These are phyloP conservation scores for Alexandromys fortis DNA, from an alignment of 2,113 vertebrate species.

Conservation along the genomic window DNA sequence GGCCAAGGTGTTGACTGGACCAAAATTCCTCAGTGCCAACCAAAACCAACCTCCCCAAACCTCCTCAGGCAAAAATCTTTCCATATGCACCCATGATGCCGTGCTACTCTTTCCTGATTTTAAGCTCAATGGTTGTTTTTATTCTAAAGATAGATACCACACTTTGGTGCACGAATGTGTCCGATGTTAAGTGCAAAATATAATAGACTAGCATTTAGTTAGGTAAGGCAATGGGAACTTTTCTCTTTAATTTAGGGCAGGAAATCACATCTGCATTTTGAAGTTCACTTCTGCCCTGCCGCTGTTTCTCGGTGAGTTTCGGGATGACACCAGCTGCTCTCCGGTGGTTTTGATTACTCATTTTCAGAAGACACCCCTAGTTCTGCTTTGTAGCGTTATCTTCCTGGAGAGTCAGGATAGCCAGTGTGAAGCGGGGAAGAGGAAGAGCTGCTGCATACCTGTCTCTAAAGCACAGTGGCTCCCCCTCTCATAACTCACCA, in stretches of 20 bases:
- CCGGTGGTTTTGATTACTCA: conserved; percentile 26
- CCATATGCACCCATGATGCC: conserved; percentile 9
- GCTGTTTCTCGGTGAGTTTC: background rate
- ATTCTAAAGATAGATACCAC: conserved; percentile 54
- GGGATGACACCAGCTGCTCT: conserved; percentile 20
- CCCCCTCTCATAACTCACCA: background rate
- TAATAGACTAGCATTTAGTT: background rate
- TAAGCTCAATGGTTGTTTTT: conserved; percentile 17
- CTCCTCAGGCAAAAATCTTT: conserved; percentile 44
- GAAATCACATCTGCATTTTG: background rate
- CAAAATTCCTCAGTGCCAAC: conserved; percentile 64
- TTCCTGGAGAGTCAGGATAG: background rate
- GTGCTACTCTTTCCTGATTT: conserved; percentile 57
- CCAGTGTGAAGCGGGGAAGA: background rate
- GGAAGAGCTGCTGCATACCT: background rate
- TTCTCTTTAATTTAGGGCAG: conserved; percentile 7
- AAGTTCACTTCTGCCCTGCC: background rate
- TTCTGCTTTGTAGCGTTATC: background rate
- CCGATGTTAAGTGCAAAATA: conserved; percentile 58
- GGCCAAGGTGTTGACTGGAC: conserved; percentile 63
- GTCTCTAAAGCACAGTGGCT: conserved; percentile 25
- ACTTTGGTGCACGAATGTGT: background rate
- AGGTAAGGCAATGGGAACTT: background rate
- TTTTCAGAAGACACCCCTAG: background rate
- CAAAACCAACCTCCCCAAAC: conserved; percentile 26